Evolutionary conservation across 2,888 invertebrate species (phyloP).

Genomic region (Corythucha ciliata): DNA sequence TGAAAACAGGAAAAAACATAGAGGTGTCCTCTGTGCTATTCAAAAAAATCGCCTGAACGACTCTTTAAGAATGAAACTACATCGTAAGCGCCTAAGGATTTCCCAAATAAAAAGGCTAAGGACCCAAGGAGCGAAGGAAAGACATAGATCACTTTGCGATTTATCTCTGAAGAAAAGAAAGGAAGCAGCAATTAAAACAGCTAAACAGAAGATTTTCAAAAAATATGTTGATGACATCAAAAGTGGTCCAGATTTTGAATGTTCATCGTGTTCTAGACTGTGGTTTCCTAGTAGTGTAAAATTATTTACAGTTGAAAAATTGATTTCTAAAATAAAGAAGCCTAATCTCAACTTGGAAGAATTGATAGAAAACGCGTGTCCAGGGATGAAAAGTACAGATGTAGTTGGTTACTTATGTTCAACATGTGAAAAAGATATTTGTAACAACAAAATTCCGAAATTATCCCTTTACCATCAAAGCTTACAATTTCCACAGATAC

Average conservation of each 20-base stretch:
- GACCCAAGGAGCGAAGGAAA: too few species aligned
- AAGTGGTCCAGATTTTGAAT: neutral
- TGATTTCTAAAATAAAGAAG: neutral
- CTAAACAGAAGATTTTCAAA: too few species aligned
- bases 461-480: neutral
- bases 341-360: too few species aligned
- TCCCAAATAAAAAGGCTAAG: too few species aligned
- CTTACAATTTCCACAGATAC: constrained; percentile 15
- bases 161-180: too few species aligned
- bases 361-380: neutral
- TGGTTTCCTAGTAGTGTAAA: neutral
- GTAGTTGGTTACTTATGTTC: constrained; percentile 8
- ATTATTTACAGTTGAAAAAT: neutral
- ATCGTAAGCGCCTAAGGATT: too few species aligned
- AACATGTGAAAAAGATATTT: constrained; percentile 7
- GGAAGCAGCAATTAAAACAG: too few species aligned
- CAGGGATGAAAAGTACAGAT: neutral
- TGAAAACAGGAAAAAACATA: too few species aligned
- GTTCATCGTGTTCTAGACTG: neutral
- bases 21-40: too few species aligned
- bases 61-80: too few species aligned
- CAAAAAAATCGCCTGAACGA: too few species aligned
- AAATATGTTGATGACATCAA: neutral
- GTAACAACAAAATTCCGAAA: neutral
- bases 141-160: too few species aligned